phyloP scores from a whole-genome alignment of 2,113 vertebrate species.

The Rattus rattus region DNA sequence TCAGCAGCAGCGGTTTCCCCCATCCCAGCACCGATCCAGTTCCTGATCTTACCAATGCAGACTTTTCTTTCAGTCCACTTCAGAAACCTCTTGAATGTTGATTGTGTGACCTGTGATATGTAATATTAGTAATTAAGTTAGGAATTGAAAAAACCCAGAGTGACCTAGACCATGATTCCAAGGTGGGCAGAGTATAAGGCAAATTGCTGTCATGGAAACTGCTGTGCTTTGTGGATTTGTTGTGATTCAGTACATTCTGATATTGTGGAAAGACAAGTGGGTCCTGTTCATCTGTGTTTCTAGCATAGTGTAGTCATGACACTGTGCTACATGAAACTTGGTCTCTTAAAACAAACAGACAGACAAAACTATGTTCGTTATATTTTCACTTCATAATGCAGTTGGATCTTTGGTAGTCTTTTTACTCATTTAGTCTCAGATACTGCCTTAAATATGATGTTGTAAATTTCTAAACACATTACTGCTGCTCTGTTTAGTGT shows the following conservation, averaged over 20 bases:
- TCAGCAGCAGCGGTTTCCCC: background rate
- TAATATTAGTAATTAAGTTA: background rate
- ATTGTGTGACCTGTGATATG: background rate
- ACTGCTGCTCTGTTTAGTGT: conserved; percentile 29
- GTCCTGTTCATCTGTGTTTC: background rate
- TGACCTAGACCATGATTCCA: background rate
- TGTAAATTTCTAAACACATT: background rate
- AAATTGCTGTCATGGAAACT: background rate
- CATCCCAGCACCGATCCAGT: background rate
- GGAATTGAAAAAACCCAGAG: background rate
- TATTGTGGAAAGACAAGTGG: background rate
- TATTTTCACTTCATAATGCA: background rate
- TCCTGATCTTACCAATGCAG: background rate
- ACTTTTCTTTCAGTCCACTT: background rate
- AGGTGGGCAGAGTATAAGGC: background rate
- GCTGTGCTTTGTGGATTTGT: background rate
- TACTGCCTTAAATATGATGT: background rate
- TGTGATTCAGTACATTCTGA: background rate
- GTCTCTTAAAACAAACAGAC: background rate
- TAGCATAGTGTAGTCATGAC: background rate
- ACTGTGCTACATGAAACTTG: background rate
- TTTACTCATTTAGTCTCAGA: background rate
- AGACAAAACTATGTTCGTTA: background rate
- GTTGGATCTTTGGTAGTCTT: background rate
- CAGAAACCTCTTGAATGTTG: background rate